Base-by-base conservation (phyloP, 2,888 invertebrate genomes). In the Pilophorus perplexus region DNA sequence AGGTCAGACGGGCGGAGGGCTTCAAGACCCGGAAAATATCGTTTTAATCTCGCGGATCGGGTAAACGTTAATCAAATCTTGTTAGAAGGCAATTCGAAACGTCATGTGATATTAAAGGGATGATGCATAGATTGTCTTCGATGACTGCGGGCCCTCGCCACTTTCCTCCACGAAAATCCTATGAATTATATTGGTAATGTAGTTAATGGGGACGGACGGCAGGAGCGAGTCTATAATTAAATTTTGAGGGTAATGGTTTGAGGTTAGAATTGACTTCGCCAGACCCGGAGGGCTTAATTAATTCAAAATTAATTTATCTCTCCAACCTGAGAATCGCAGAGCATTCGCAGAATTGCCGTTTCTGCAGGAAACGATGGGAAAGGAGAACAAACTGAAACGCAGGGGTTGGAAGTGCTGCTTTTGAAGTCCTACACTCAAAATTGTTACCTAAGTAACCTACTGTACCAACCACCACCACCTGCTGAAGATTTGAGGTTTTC, bases 251-350 rank as follows among this genome's bases (percentile, higher is more conserved):
- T 59, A 59, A 59, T 59, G 59, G 59, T 42, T 59, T 59, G 59
- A 59, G 59, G 59, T 52, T 28, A 28, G 52, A 52, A 52, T 52
- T 52, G 52, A 52, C 52, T 52, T 14, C 28, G 18, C 52, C 27
- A 28, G 27, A 27, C 44, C 46, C 23, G 14, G 22, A 46, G 62
- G 44, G 62, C 44, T 48, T 62, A 62, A 62, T 62, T 62, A 62
- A 62, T 62, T 62, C 46, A 28, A 46, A 62, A 62, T 62, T 62
- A 62, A 62, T 62, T 62, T 38, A 55, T 23, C 55, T 38, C 55
- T 48, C 62, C 33, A 46, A 55, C 46, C 62, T 28, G 62, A 62
- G 46, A 25, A 33, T 38, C 38, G 33, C 33, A 27, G 48, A 62
- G 27, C 59, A 55, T 38, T 38, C 38, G 38, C 38, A 22, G 38